A percentile compares a stretch with the other conserved stretches of the same genome.
Evolutionary conservation across 2,888 invertebrate species (phyloP).

Genomic region (Caradrina kadenii): DNA sequence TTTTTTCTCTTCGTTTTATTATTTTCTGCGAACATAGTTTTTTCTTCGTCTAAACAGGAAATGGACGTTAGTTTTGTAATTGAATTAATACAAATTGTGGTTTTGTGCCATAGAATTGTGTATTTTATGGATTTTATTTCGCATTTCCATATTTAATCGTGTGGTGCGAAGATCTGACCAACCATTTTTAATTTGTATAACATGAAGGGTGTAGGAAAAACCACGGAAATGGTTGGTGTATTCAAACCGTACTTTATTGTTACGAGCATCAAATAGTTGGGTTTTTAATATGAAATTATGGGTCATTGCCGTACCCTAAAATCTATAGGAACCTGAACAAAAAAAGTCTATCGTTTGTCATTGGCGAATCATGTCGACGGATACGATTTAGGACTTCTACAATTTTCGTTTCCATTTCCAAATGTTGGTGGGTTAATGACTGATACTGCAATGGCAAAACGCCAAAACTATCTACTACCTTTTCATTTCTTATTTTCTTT

Average conservation of each 20-base stretch:
- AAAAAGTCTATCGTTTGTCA: no score
- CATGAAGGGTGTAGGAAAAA: conserved; percentile 1
- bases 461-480: no score
- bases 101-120: conserved; percentile 27
- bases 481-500: no score
- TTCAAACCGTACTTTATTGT: background rate
- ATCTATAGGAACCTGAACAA: no score
- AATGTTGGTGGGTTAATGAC: background rate
- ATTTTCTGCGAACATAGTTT: conserved; percentile 43
- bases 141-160: conserved; percentile 41
- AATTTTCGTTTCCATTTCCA: background rate
- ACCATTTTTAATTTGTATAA: conserved; percentile 8
- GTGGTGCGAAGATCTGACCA: conserved; percentile 21
- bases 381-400: background rate
- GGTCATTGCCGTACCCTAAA: no score
- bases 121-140: conserved; percentile 46
- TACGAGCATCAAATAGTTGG: background rate
- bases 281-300: no score
- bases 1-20: conserved; percentile 41
- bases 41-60: conserved; percentile 38
- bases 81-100: conserved; percentile 50
- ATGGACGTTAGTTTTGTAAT: conserved; percentile 47
- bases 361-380: no score
- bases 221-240: background rate
- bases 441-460: no score